A percentile compares a stretch with the other conserved stretches of the same genome.
Evolutionary conservation across 1,140 invertebrate genomes (phyloP).

Genomic region (Magallana gigas): DNA sequence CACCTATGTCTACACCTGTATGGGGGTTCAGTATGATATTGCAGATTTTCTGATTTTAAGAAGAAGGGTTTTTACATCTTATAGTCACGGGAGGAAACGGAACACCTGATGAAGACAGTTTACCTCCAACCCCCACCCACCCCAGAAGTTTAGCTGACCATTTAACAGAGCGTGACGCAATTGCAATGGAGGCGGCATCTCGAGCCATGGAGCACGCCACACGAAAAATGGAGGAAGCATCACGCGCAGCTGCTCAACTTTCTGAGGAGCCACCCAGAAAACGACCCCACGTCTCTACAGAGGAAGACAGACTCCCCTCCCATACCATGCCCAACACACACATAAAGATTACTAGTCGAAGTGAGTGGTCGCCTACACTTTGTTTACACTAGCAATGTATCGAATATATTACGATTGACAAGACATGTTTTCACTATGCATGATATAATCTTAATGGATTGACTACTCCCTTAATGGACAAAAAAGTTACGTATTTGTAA

Average conservation of each 20-base stretch:
- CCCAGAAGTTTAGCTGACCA: constrained; percentile 70
- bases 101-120: constrained; percentile 71
- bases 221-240: constrained; percentile 77
- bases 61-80: background rate
- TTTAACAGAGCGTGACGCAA: constrained; percentile 76
- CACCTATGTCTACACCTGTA: background rate
- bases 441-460: too few species aligned
- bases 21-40: background rate
- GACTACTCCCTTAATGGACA: too few species aligned
- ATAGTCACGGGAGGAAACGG: constrained; percentile 8
- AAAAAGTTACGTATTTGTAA: too few species aligned
- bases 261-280: constrained; percentile 74
- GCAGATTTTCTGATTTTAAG: background rate
- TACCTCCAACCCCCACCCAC: constrained; percentile 70
- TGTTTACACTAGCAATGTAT: constrained; percentile 40
- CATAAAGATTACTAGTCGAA: constrained; percentile 93
- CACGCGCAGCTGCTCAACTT: constrained; percentile 66
- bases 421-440: too few species aligned
- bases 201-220: constrained; percentile 78
- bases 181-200: constrained; percentile 79
- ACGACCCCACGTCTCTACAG: constrained; percentile 78
- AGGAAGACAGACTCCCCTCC: constrained; percentile 78
- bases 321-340: constrained; percentile 85
- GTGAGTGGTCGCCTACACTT: constrained; percentile 80
- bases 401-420: too few species aligned